phyloP scores from a whole-genome alignment of 2,797 vertebrate species.

The Typhlichthys eigenmanni region DNA sequence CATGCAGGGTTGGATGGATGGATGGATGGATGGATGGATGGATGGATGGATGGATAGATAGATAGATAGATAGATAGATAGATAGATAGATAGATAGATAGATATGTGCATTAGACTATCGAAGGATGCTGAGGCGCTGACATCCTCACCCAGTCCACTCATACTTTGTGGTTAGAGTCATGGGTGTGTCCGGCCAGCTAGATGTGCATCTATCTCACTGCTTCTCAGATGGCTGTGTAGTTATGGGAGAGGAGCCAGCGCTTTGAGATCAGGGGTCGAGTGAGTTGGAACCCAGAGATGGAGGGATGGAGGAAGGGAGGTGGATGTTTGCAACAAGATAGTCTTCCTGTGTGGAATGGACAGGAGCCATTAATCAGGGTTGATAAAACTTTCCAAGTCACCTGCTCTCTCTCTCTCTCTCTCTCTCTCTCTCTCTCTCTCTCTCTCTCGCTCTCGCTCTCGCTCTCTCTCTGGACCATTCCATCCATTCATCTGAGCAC shows the following conservation, averaged over 20 bases:
- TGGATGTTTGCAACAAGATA: conserved; percentile 16
- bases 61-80: conserved; percentile 1
- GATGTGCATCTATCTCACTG: conserved; percentile 4
- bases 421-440: conserved; percentile 32
- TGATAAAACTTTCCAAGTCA: conserved; percentile 46
- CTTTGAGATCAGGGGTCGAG: conserved; percentile 25
- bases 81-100: neutral
- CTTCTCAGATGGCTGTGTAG: conserved; percentile 12
- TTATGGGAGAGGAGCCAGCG: conserved; percentile 12
- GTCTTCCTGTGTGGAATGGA: conserved; percentile 35
- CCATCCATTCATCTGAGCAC: conserved; percentile 40
- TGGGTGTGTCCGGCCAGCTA: conserved; percentile 19
- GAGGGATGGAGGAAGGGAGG: conserved; percentile 3
- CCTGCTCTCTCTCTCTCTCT: conserved; percentile 38
- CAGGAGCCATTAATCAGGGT: conserved; percentile 39
- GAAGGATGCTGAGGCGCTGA: neutral
- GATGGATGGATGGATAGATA: neutral
- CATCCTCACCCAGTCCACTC: neutral
- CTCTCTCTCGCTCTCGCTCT: conserved; percentile 22
- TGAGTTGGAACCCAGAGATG: conserved; percentile 1
- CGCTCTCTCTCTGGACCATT: conserved; percentile 36
- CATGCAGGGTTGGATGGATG: neutral
- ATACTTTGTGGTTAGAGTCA: neutral
- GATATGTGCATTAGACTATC: neutral
- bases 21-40: conserved; percentile 5